These are phyloP conservation scores for Dreissena polymorpha DNA, from an alignment of 1,140 invertebrate species.

Conservation along the genomic window DNA sequence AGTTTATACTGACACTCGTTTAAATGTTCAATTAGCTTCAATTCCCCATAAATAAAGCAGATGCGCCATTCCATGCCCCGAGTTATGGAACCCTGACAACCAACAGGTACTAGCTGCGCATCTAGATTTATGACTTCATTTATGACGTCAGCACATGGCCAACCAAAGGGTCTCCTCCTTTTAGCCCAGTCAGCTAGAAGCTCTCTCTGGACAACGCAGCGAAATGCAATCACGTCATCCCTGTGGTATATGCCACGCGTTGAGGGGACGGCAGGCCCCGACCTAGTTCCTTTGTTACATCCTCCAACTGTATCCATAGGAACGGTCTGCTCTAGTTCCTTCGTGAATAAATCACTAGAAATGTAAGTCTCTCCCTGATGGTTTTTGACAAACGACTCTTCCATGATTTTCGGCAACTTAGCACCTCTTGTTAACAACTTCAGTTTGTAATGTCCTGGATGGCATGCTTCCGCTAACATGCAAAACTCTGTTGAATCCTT, in stretches of 20 bases:
- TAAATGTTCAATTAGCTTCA: neutral
- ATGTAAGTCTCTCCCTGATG: neutral
- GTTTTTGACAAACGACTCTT: neutral
- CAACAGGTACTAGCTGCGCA: slow-evolving; percentile 15
- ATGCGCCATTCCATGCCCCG: slow-evolving; percentile 19
- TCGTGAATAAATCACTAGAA: slow-evolving; percentile 13
- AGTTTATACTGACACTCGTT: slow-evolving; percentile 23
- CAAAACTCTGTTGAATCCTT: neutral
- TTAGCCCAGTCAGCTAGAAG: neutral
- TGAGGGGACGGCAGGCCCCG: slow-evolving; percentile 12
- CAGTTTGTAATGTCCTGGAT: too few relatives aligned
- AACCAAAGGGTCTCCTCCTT: neutral
- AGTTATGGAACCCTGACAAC: neutral
- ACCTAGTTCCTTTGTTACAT: neutral
- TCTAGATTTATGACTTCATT: neutral
- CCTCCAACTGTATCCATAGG: neutral
- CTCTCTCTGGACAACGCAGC: neutral
- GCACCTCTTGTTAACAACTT: too few relatives aligned
- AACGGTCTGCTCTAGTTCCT: neutral
- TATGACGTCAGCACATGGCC: slow-evolving; percentile 1
- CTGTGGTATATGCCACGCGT: neutral
- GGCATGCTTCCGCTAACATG: neutral
- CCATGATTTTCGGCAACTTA: neutral
- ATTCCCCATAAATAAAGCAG: slow-evolving; percentile 20
- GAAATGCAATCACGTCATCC: slow-evolving; percentile 10